Base-by-base conservation (phyloP, 2,113 vertebrate species). In the Promerops cafer region DNA sequence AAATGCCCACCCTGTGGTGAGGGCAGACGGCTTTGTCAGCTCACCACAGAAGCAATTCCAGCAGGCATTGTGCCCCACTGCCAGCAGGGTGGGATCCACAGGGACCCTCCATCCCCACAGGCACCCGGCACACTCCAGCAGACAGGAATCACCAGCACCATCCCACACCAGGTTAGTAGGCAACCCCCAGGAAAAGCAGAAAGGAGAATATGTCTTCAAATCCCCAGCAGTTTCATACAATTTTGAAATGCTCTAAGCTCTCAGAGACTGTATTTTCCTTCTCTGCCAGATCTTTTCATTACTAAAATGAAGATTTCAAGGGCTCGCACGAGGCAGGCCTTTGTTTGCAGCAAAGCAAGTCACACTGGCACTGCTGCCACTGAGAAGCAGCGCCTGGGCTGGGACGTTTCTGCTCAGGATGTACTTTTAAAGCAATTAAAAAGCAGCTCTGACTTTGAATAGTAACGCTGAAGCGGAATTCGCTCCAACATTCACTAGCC, bases 401-500 rank as follows among this genome's bases (percentile, higher is more conserved):
- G 75, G 60, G 76, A 44, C 47, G 30, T 61, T 93, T 92, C 76
- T 90, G 65, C 69, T 81, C 86, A 95, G 94, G 96, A 90, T 89
- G 90, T 87, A 89, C 94, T 94, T 94, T 90, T 84, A 81, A 81
- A 95, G 80, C 35, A 64, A 76, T 84, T 89, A 39, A 92, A 80
- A 95, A 64, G 44, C 90, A 94, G 57, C 53, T 56, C 74, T 89
- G 60, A 33, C 79, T 88, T 80, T 77, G 85, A 92, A 93, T 95
- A 92, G 60, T 68, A 92, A 71, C 0, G 0, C 85, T 92, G 80
- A 94, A 77, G 40, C 0, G 3, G 85, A 94, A 78, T 90, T 89
- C 49, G 0, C 93, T 97, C 92, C 93, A 97, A 81, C 94, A 95
- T 86, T 92, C 83, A 86, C 93, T 94, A 66, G 91, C 87, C 91